phyloP scores from a whole-genome alignment of 2,888 invertebrate species.

The Patella pellucida region DNA sequence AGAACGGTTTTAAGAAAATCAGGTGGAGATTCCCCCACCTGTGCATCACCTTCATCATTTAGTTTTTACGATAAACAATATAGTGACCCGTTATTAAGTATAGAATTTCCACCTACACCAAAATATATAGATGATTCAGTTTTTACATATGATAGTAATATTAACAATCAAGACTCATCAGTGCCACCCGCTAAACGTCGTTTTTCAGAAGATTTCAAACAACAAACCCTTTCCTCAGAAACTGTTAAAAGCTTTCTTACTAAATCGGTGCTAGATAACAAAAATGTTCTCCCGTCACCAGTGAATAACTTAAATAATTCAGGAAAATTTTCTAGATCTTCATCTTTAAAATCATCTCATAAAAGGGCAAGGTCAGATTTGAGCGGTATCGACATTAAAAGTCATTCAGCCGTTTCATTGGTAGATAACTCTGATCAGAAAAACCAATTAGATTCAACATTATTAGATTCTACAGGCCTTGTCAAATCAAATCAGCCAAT shows the following conservation, averaged over 20 bases:
- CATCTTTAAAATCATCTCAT: constrained; percentile 37
- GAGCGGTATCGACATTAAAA: constrained; percentile 30
- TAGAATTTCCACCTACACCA: constrained; percentile 38
- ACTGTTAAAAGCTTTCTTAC: neutral
- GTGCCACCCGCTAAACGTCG: neutral
- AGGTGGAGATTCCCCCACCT: constrained; percentile 32
- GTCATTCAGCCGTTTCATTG: neutral
- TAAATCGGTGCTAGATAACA: constrained; percentile 4
- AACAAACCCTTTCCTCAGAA: neutral
- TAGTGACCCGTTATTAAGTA: constrained; percentile 52
- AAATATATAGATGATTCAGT: constrained; percentile 6
- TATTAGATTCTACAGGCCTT: constrained; percentile 19
- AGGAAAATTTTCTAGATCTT: neutral
- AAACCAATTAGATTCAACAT: constrained; percentile 23
- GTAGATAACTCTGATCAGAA: neutral
- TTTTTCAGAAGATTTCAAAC: neutral
- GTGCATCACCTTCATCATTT: constrained; percentile 25
- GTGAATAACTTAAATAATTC: neutral
- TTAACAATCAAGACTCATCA: neutral
- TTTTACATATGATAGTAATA: neutral
- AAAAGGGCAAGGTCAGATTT: constrained; percentile 58
- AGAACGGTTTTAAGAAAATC: constrained; percentile 55
- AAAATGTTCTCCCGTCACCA: neutral
- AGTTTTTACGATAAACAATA: constrained; percentile 48
- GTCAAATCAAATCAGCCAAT: constrained; percentile 5